These are phyloP conservation scores for Heliopora coerulea DNA, from an alignment of 92 coral and sea anemone genomes.

Conservation along the genomic window DNA sequence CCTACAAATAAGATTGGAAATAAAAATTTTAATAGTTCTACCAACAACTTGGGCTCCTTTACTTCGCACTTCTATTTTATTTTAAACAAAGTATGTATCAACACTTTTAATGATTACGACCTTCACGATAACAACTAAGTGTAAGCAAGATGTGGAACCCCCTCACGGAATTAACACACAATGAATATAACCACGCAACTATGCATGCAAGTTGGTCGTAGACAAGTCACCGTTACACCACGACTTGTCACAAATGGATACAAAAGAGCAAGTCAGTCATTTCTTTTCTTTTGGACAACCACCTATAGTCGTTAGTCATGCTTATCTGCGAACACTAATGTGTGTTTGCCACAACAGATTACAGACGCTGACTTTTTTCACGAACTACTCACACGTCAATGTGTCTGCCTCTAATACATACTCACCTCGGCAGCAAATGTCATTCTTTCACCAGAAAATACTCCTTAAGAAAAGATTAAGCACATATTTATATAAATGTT, in stretches of 20 bases:
- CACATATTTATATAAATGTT: neutral
- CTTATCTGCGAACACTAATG: neutral
- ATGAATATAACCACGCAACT: slow-evolving; percentile 34
- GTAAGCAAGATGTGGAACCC: neutral
- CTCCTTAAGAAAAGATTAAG: slow-evolving; percentile 23
- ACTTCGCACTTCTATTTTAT: neutral
- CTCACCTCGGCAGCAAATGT: slow-evolving; percentile 45
- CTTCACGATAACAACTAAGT: neutral
- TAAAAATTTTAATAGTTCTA: neutral
- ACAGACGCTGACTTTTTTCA: slow-evolving; percentile 13
- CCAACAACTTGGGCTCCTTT: neutral
- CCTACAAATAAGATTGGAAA: slow-evolving; percentile 12
- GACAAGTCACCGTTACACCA: neutral
- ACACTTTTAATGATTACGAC: neutral
- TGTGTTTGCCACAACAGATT: slow-evolving; percentile 37
- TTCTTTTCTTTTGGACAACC: neutral
- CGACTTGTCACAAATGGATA: neutral
- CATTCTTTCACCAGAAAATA: slow-evolving; percentile 45
- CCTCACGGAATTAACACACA: neutral
- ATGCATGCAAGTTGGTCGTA: slow-evolving; percentile 5
- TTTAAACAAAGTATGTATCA: neutral
- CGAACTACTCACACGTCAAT: slow-evolving; percentile 31
- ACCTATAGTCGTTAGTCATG: neutral
- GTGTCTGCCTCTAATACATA: slow-evolving; percentile 12
- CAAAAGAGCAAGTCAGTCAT: neutral